These are phyloP conservation scores for Aphaenogaster rudis DNA, from an alignment of 1,140 invertebrate genomes.

Conservation along the genomic window DNA sequence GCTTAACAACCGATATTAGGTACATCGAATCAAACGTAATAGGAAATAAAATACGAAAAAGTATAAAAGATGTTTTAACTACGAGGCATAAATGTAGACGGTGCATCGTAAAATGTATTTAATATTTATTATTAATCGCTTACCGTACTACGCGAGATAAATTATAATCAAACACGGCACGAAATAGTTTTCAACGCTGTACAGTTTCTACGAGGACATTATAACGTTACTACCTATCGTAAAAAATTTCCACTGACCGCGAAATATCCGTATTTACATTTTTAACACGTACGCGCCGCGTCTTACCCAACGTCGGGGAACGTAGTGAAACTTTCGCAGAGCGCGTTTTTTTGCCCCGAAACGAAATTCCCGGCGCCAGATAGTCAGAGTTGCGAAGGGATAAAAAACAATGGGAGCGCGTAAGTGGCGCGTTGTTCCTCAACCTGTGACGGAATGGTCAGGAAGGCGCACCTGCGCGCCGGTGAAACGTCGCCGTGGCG, in stretches of 20 bases:
- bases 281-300: not conserved
- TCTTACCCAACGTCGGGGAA: not conserved
- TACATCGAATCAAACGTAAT: not conserved
- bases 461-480: constrained; percentile 33
- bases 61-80: not conserved
- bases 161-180: not conserved
- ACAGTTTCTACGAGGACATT: not conserved
- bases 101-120: not conserved
- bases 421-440: constrained; percentile 10
- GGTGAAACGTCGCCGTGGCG: constrained; percentile 2
- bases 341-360: not conserved
- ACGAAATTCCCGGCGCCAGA: not conserved
- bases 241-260: constrained; percentile 30
- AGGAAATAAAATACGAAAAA: not conserved
- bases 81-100: not conserved
- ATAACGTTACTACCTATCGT: constrained; percentile 11
- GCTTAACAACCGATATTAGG: not conserved
- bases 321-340: not conserved
- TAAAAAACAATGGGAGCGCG: not conserved
- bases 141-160: not conserved
- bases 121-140: constrained; percentile 28
- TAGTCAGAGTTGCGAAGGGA: not conserved
- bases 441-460: constrained; percentile 44
- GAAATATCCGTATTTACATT: not conserved
- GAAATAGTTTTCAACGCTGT: not conserved